A percentile compares a stretch with the other conserved stretches of the same genome.
Conservation (phyloP, 2,888 invertebrate genomes). For the Temnothorax rugatulus region DNA sequence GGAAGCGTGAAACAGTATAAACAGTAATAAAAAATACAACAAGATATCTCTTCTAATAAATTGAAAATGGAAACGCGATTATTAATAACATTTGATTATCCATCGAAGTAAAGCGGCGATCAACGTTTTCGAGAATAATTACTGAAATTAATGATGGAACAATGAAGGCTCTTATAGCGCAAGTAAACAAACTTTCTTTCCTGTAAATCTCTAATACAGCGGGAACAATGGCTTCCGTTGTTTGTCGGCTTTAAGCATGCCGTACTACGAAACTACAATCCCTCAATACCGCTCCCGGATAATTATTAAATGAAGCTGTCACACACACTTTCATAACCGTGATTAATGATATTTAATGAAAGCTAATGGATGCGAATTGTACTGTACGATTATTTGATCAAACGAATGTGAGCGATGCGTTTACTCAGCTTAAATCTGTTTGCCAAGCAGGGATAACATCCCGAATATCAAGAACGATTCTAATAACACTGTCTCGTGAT, state of each 20-base stretch:
- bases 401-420: slow-evolving; percentile 37
- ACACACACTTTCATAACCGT: slow-evolving; percentile 39
- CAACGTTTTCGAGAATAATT: slow-evolving; percentile 47
- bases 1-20: background rate
- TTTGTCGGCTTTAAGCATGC: slow-evolving; percentile 47
- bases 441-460: slow-evolving; percentile 30
- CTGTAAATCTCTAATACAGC: slow-evolving; percentile 43
- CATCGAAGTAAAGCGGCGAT: slow-evolving; percentile 17
- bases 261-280: slow-evolving; percentile 42
- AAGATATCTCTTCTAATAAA: background rate
- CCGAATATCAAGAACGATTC: slow-evolving; percentile 24
- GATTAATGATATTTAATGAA: slow-evolving; percentile 61
- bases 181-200: slow-evolving; percentile 55
- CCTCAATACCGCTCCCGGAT: slow-evolving; percentile 39
- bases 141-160: slow-evolving; percentile 45
- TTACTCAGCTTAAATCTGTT: slow-evolving; percentile 52
- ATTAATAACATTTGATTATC: slow-evolving; percentile 19
- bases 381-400: slow-evolving; percentile 48
- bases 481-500: slow-evolving; percentile 12
- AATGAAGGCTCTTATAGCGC: slow-evolving; percentile 44
- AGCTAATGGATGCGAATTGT: slow-evolving; percentile 63
- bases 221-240: slow-evolving; percentile 54
- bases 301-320: slow-evolving; percentile 63
- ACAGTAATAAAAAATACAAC: background rate
- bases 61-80: slow-evolving; percentile 3